Evolutionary conservation across 1,140 invertebrate genomes (phyloP), one percentile per base, ranked within the genome.

Genomic region (Nautilus pompilius): DNA sequence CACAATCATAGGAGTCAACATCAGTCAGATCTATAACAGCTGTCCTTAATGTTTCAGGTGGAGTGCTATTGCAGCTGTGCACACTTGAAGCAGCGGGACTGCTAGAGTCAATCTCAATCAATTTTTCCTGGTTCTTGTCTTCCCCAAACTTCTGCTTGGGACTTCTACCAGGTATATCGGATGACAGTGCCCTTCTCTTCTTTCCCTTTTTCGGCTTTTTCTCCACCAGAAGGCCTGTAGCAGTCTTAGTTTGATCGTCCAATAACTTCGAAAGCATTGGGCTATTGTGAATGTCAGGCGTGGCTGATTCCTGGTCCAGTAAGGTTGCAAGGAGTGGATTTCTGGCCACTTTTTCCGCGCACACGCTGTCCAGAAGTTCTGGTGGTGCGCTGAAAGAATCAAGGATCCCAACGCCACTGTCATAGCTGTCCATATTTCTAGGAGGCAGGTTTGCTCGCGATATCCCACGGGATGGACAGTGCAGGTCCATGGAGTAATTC

Each of bases 261-360:
- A 84, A 67, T 46, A 84, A 73, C 66, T 72, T 80, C 65, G 83
- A 82, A 58, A 84, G 67, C 79, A 84, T 82, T 32, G 80, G 73
- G 62, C 75, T 75, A 49, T 80, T 69, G 55, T 68, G 65, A 29
- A 72, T 54, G 33, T 62, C 60, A 68, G 68, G 30, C 59, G 73
- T 32, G 67, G 69, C 60, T 70, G 69, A 22, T 54, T 75, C 73
- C 34, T 74, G 72, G 59, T 80, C 78, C 8, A 80, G 62, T 10
- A 80, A 68, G 34, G 69, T 77, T 24, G 77, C 77, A 54, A 81
- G 63, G 46, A 81, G 64, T 2, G 80, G 78, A 66, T 78, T 81
- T 48, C 63, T 74, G 15, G 65, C 54, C n/a, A 73, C 71, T 51
- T 70, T 71, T 41, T 73, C 69, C 10, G 64, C 61, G 15, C 56